Evolutionary conservation across 2,797 vertebrate species (phyloP), one percentile per base, ranked within the genome.

Genomic region (Triplophysa yarkandensis): DNA sequence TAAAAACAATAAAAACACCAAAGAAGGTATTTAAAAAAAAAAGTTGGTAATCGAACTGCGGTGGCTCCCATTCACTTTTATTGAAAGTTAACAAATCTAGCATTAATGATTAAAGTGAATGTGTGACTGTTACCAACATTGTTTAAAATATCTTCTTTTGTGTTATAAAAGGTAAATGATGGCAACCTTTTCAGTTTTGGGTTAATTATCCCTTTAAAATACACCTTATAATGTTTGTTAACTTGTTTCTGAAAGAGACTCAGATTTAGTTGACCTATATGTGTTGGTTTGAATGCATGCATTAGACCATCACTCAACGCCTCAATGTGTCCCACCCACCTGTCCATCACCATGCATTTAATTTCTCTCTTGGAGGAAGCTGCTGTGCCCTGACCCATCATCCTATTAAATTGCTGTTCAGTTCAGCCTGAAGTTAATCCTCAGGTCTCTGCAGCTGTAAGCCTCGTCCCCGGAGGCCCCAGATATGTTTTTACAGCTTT

Each of bases 371-470:
- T 28, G 14, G 44, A 43, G 46, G 63, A 64, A 65, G 44, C 73
- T 50, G 64, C 63, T 68, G 73, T 75, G 54, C 54, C 46, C 44
- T 68, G 64, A 75, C 64, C 73, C 43, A n/a, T 75, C 64, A 68
- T 75, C 65, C 73, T 75, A 75, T 75, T 75, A 75, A 75, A 75
- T 28, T 75, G 69, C 41, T 50, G 81, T 69, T 76, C 78, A 19
- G 82, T 62, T 83, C 85, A 64, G 81, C 68, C 85, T 82, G 60
- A 72, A 87, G 86, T 83, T 90, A 89, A 90, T 90, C 87, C 87
- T 83, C 64, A 82, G 39, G 27, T 80, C 83, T 81, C 73, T 79
- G 78, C 67, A 36, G 67, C 77, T 71, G 76, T 87, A 85, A 87
- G 76, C 85, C n/a, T 9, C 64, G 87, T 81, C 77, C 85, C 86